These are phyloP conservation scores for Pseudobourletiella spinata DNA, from an alignment of 1,140 invertebrate genomes.

Conservation along the genomic window DNA sequence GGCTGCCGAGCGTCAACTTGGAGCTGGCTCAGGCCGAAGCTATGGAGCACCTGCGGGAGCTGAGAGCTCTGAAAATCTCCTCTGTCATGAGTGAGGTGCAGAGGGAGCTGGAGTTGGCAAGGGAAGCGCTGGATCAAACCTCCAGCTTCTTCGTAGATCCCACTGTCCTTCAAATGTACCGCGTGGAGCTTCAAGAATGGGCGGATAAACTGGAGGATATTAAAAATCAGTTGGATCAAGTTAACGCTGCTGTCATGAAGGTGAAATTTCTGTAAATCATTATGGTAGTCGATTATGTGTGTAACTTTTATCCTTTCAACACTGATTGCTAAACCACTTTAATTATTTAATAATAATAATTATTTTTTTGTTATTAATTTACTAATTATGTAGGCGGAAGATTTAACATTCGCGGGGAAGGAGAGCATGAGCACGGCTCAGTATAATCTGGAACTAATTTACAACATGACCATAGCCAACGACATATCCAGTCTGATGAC, in stretches of 20 bases:
- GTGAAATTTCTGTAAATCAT: not conserved
- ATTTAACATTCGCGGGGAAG: not conserved
- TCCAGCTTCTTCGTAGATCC: not conserved
- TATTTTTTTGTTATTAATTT: too few relatives aligned
- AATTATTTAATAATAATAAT: too few relatives aligned
- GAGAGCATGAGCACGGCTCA: not conserved
- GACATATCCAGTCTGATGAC: slow-evolving; percentile 8
- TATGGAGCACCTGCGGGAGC: slow-evolving; percentile 44
- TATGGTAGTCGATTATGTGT: not conserved
- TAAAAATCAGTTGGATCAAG: not conserved
- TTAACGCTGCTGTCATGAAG: not conserved
- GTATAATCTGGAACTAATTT: slow-evolving; percentile 3
- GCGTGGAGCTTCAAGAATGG: not conserved
- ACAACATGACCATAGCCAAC: slow-evolving; percentile 15
- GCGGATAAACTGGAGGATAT: slow-evolving; percentile 19
- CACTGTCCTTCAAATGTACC: not conserved
- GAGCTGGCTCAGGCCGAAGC: slow-evolving; percentile 46
- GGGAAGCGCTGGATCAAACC: too few relatives aligned
- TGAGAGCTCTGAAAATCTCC: slow-evolving; percentile 41
- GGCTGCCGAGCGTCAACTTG: slow-evolving; percentile 1
- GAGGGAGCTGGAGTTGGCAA: not conserved
- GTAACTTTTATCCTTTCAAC: not conserved
- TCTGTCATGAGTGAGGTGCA: too few relatives aligned
- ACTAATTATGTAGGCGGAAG: not conserved
- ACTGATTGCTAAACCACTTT: too few relatives aligned